Evolutionary conservation across 2,797 vertebrate genomes (phyloP).

Genomic region (Ataeniobius toweri): DNA sequence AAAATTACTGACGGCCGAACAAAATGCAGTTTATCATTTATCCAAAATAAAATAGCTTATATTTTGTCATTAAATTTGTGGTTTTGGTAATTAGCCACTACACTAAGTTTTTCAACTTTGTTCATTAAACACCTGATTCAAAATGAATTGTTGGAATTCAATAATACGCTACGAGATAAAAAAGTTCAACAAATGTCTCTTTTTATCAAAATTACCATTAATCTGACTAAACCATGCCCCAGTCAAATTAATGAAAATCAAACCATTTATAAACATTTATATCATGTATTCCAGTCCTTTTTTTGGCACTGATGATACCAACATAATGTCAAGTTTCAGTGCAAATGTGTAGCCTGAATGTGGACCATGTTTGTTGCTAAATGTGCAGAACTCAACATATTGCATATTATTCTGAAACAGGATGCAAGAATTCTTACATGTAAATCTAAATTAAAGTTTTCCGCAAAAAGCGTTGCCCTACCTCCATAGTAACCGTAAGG

Average conservation of each 20-base stretch:
- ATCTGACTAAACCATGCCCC: not conserved
- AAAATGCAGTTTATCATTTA: not conserved
- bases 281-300: not conserved
- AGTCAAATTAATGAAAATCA: not conserved
- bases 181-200: not conserved
- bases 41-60: not conserved
- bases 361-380: not conserved
- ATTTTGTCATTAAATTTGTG: not conserved
- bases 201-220: not conserved
- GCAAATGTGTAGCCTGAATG: not conserved
- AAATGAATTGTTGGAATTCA: not conserved
- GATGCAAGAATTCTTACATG: not conserved
- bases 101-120: too few relatives aligned
- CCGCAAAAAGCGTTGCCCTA: conserved; percentile 50
- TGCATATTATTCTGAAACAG: not conserved
- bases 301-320: not conserved
- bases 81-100: not conserved
- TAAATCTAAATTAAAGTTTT: not conserved
- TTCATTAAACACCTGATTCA: not conserved
- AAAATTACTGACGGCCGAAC: not conserved
- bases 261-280: not conserved
- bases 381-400: not conserved
- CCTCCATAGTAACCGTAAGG: conserved; percentile 92
- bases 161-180: not conserved
- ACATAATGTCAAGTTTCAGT: not conserved